Conservation (phyloP, 2,113 vertebrate genomes). For the Orthochromis indermauri region DNA sequence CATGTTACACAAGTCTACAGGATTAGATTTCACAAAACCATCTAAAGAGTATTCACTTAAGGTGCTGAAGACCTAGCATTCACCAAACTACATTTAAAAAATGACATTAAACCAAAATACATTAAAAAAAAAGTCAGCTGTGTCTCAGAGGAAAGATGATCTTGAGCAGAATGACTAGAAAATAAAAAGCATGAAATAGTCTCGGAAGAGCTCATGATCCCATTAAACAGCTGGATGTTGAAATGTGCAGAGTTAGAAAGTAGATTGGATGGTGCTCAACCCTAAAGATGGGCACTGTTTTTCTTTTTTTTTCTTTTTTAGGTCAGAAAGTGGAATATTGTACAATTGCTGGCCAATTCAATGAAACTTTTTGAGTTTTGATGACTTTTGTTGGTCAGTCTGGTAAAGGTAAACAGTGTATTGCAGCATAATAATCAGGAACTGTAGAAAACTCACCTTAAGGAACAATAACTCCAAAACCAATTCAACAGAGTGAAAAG, state of each 20-base stretch:
- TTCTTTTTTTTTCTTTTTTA: rapidly evolving
- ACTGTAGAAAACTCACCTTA: neutral
- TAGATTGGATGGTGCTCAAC: neutral
- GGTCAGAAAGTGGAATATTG: neutral
- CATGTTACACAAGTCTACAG: neutral
- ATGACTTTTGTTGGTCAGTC: neutral
- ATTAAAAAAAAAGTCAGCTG: neutral
- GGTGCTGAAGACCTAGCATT: neutral
- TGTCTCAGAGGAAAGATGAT: neutral
- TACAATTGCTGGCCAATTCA: rapidly evolving
- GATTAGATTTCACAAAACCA: neutral
- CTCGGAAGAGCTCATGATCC: neutral
- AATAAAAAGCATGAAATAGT: neutral
- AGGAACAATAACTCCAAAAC: neutral
- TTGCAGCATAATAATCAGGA: neutral
- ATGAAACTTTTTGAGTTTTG: rapidly evolving
- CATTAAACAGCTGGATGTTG: neutral
- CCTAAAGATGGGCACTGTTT: neutral
- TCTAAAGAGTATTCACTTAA: neutral
- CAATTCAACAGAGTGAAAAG: neutral
- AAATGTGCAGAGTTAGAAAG: neutral
- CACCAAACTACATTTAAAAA: neutral
- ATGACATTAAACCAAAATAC: rapidly evolving
- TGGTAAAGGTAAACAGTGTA: neutral
- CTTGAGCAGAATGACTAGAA: rapidly evolving